A percentile compares a stretch with the other conserved stretches of the same genome.
phyloP scores from a whole-genome alignment of 35 echinoderm and acorn worm species.

The Eucidaris tribuloides region DNA sequence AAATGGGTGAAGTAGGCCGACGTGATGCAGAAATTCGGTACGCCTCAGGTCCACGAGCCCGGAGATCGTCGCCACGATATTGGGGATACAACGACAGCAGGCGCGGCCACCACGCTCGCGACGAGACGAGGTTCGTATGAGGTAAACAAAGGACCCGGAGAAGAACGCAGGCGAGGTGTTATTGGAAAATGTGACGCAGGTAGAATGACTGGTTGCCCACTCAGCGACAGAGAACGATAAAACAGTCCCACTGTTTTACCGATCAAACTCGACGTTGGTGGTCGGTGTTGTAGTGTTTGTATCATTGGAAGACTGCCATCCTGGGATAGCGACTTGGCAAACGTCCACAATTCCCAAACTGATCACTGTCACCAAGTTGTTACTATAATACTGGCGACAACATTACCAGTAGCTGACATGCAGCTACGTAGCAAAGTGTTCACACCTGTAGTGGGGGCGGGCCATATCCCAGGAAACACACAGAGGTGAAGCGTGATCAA shows the following conservation, averaged over 20 bases:
- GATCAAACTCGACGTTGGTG: neutral
- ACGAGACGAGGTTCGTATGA: constrained; percentile 10
- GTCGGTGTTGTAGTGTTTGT: neutral
- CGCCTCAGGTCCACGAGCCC: constrained; percentile 25
- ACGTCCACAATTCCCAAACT: neutral
- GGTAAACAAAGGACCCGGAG: constrained; percentile 23
- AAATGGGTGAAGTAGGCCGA: constrained; percentile 22
- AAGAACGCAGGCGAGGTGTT: neutral
- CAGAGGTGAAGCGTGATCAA: no score
- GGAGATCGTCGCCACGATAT: constrained; percentile 3
- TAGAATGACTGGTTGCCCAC: neutral
- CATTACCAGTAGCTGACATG: neutral
- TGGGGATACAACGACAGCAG: constrained; percentile 46
- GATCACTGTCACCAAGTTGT: neutral
- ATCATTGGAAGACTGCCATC: neutral
- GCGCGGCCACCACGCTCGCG: constrained; percentile 9
- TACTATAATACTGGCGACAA: neutral
- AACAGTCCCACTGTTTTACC: neutral
- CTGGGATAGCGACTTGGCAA: neutral
- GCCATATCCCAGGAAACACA: no score
- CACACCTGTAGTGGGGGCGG: neutral
- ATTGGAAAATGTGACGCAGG: neutral
- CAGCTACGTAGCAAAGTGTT: neutral
- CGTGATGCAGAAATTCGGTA: constrained; percentile 9
- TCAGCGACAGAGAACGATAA: neutral